Conservation (phyloP, 1,140 invertebrate genomes). For the Hypothenemus hampei region DNA sequence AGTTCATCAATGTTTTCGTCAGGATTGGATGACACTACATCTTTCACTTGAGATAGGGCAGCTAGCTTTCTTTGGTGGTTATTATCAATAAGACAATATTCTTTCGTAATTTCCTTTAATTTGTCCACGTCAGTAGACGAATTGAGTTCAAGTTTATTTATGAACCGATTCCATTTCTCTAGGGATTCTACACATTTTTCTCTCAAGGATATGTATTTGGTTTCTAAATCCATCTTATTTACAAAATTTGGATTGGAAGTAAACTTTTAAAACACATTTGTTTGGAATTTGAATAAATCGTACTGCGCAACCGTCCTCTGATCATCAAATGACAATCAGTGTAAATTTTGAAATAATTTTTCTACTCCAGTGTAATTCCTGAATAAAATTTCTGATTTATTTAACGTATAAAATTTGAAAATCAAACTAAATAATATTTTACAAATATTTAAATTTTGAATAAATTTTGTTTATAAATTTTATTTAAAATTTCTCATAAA, state of each 20-base stretch:
- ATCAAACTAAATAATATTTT: too few relatives aligned
- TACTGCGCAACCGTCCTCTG: too few relatives aligned
- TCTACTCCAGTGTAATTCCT: background rate
- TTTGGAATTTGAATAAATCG: background rate
- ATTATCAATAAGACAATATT: constrained; percentile 29
- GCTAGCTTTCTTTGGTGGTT: constrained; percentile 17
- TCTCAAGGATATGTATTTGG: constrained; percentile 16
- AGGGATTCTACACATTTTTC: constrained; percentile 30
- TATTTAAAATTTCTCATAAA: background rate
- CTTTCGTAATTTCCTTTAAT: constrained; percentile 26
- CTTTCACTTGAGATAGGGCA: constrained; percentile 22
- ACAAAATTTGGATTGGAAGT: background rate
- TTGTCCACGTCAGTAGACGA: constrained; percentile 11
- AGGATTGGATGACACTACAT: constrained; percentile 24
- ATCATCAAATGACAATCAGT: background rate
- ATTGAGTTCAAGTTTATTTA: constrained; percentile 20
- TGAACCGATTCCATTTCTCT: constrained; percentile 31
- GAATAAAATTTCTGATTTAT: background rate
- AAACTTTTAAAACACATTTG: background rate
- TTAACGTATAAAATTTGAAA: background rate
- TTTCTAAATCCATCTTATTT: constrained; percentile 14
- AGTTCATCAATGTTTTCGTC: constrained; percentile 25
- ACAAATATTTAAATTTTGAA: background rate
- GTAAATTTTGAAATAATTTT: background rate
- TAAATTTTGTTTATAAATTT: background rate